These are phyloP conservation scores for Ranitomeya variabilis DNA, from an alignment of 2,113 vertebrate species.

Conservation along the genomic window DNA sequence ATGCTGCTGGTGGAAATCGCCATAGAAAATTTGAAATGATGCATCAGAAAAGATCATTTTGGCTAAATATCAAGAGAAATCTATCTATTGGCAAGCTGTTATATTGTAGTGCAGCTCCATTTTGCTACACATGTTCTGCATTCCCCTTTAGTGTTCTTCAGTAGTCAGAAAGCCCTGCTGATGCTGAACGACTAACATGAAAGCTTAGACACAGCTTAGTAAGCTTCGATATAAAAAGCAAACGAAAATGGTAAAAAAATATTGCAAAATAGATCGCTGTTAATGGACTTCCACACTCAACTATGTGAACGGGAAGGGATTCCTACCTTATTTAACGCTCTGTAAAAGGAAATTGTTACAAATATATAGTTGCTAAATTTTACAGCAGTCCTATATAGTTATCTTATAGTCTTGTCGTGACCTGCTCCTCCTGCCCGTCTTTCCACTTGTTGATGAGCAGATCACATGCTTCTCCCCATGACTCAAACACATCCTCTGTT, in stretches of 20 bases:
- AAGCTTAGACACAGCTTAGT: conserved; percentile 33
- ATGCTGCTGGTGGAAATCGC: conserved; percentile 39
- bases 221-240: conserved; percentile 55
- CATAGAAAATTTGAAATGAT: conserved; percentile 16
- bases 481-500: conserved; percentile 90
- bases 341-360: conserved; percentile 67
- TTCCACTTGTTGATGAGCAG: conserved; percentile 89
- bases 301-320: conserved; percentile 58
- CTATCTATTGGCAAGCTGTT: neutral
- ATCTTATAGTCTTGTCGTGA: conserved; percentile 91
- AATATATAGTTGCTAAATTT: conserved; percentile 62
- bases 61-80: neutral
- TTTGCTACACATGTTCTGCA: conserved; percentile 39
- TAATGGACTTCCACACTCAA: conserved; percentile 34
- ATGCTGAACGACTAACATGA: conserved; percentile 16
- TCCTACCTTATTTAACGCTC: conserved; percentile 57
- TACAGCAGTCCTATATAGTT: conserved; percentile 58
- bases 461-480: conserved; percentile 89
- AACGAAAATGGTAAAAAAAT: conserved; percentile 54
- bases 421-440: conserved; percentile 85
- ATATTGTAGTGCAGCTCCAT: neutral
- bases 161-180: conserved; percentile 39
- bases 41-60: conserved; percentile 8
- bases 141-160: conserved; percentile 1
- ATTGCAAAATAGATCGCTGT: conserved; percentile 61